Evolutionary conservation across 2,797 vertebrate genomes (phyloP).

Genomic region (Clarias fuscus): DNA sequence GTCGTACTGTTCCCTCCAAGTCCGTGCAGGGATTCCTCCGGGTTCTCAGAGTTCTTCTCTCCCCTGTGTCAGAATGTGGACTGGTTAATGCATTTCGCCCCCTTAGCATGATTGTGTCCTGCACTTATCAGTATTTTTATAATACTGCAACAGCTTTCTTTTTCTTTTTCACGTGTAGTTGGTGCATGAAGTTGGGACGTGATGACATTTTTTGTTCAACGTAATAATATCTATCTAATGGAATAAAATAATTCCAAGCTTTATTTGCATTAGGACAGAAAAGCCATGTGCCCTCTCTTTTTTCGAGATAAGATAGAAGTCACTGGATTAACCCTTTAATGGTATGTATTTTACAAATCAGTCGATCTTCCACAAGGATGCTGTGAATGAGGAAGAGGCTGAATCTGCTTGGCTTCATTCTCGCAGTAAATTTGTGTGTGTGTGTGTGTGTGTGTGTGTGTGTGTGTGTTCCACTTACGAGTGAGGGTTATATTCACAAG

Average conservation of each 20-base stretch:
- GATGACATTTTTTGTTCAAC: background rate
- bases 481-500: constrained; percentile 39
- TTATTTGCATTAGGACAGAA: background rate
- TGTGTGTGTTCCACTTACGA: constrained; percentile 27
- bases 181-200: background rate
- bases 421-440: background rate
- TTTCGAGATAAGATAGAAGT: background rate
- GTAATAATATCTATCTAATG: too few relatives aligned
- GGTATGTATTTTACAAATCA: background rate
- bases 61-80: background rate
- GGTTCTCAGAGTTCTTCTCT: background rate
- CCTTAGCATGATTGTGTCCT: background rate
- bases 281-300: background rate
- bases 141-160: background rate
- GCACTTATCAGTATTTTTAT: background rate
- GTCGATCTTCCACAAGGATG: background rate
- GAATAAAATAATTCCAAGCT: background rate
- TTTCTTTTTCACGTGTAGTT: background rate
- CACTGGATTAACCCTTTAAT: background rate
- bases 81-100: background rate
- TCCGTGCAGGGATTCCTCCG: background rate
- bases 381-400: constrained; percentile 2
- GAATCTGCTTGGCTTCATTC: background rate
- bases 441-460: constrained; percentile 6
- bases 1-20: background rate